Conservation (phyloP, 1,140 invertebrate species). For the Brachionus paranguensis region DNA sequence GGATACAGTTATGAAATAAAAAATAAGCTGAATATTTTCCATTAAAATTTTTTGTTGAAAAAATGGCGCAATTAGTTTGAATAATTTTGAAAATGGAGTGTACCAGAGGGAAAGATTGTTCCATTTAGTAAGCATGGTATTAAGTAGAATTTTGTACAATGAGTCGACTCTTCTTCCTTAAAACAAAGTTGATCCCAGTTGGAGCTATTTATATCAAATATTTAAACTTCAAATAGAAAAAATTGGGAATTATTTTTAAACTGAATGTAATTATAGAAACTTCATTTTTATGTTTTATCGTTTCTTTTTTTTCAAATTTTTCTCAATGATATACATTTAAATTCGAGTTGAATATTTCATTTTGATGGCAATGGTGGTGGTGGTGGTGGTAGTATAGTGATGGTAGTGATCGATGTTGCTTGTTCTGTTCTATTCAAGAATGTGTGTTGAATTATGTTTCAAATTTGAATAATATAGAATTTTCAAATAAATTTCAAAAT, state of each 20-base stretch:
- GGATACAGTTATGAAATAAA: background rate
- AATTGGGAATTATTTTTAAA: slow-evolving; percentile 16
- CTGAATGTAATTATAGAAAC: slow-evolving; percentile 25
- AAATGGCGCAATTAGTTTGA: slow-evolving; percentile 27
- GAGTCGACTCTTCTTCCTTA: background rate
- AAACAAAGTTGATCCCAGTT: background rate
- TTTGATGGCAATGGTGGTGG: background rate
- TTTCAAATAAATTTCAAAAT: slow-evolving; percentile 26
- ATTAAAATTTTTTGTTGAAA: background rate
- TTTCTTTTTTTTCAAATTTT: slow-evolving; percentile 7
- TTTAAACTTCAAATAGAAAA: background rate
- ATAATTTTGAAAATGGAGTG: background rate
- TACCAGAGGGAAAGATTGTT: background rate
- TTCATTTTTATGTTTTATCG: slow-evolving; percentile 10
- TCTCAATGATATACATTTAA: slow-evolving; percentile 10
- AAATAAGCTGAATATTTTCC: background rate
- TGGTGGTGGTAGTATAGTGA: background rate
- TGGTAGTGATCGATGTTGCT: background rate
- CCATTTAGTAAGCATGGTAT: background rate
- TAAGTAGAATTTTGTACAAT: background rate
- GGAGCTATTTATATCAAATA: background rate
- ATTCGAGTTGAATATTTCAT: background rate
- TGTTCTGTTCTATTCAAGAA: background rate
- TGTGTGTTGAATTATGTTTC: slow-evolving; percentile 11
- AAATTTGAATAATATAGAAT: slow-evolving; percentile 17